Evolutionary conservation across 2,888 invertebrate species (phyloP).

Genomic region (Pogonocherus hispidulus): DNA sequence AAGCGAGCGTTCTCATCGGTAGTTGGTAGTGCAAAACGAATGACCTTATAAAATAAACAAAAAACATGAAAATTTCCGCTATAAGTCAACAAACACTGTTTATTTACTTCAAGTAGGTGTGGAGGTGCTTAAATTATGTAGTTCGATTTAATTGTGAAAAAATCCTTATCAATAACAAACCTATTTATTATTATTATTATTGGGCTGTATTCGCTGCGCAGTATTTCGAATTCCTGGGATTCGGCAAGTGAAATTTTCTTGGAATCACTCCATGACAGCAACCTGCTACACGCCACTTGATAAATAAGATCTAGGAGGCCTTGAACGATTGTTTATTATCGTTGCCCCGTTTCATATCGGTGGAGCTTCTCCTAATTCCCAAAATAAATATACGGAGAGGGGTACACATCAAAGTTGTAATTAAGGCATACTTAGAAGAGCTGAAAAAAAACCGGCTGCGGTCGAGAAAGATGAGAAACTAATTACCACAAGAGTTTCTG

Average conservation of each 20-base stretch:
- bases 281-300: background rate
- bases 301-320: background rate
- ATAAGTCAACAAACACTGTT: too few relatives aligned
- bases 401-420: background rate
- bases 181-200: too few relatives aligned
- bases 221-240: background rate
- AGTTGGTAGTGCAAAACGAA: too few relatives aligned
- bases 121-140: too few relatives aligned
- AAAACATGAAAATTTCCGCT: too few relatives aligned
- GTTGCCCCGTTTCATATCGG: background rate
- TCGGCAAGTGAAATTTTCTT: background rate
- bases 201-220: background rate
- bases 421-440: conserved; percentile 1
- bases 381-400: conserved; percentile 24
- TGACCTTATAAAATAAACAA: too few relatives aligned
- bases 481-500: background rate
- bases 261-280: background rate
- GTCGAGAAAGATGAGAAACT: background rate
- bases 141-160: too few relatives aligned
- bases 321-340: conserved; percentile 1
- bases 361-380: conserved; percentile 16
- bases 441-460: conserved; percentile 9
- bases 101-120: too few relatives aligned
- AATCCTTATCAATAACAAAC: too few relatives aligned
- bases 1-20: too few relatives aligned